Conservation (phyloP, 2,113 vertebrate genomes). For the Proterorhinus semilunaris region DNA sequence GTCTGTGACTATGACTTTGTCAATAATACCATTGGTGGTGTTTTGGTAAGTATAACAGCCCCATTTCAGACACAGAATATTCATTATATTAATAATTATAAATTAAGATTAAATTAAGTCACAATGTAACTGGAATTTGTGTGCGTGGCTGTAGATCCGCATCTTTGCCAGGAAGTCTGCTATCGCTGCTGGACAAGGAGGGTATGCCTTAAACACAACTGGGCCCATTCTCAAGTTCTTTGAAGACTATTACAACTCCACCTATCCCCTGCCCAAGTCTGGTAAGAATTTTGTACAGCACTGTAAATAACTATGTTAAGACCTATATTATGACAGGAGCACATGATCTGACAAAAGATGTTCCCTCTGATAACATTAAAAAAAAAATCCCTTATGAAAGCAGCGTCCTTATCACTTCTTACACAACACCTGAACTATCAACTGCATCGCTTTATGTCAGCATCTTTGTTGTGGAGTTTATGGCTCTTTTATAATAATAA, state of each 20-base stretch:
- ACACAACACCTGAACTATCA: not conserved
- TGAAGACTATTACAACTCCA: slow-evolving; percentile 68
- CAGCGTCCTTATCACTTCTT: not conserved
- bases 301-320: not conserved
- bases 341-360: not conserved
- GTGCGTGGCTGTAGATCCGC: slow-evolving; percentile 76
- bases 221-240: slow-evolving; percentile 85
- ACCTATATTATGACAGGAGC: too few species aligned
- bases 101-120: too few species aligned
- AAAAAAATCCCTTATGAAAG: not conserved
- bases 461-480: not conserved
- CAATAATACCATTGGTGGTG: rapidly evolving
- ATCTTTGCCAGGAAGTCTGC: slow-evolving; percentile 87
- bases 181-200: slow-evolving; percentile 65
- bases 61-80: not conserved
- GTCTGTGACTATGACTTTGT: slow-evolving; percentile 76
- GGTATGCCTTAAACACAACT: slow-evolving; percentile 78
- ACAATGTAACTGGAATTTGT: not conserved
- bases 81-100: too few species aligned
- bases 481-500: not conserved
- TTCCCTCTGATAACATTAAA: not conserved
- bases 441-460: not conserved
- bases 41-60: slow-evolving; percentile 69
- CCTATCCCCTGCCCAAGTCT: slow-evolving; percentile 87
- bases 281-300: slow-evolving; percentile 70